Evolutionary conservation across 1,140 invertebrate species (phyloP), one percentile per base, ranked within the genome.

Genomic region (Drosophila quadrilineata): DNA sequence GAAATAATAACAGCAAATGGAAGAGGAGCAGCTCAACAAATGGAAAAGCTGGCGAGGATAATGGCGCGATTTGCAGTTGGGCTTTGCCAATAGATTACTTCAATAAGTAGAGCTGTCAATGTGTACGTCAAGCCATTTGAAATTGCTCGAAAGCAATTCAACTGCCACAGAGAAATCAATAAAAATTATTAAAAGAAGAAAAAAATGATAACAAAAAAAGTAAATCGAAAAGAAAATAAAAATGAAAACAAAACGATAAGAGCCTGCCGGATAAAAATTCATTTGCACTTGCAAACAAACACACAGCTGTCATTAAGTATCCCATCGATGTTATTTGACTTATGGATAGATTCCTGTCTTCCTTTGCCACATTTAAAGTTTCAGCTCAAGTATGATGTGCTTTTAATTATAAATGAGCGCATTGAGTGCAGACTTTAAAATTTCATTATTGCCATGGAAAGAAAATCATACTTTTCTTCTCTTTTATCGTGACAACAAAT

Each of bases 101-200:
- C 56, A 66, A 66, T 66, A 66, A 66, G 63, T 50, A 60, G 35
- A 53, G 56, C 63, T 66, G 63, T 66, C 63, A 60, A 60, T 66
- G 38, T 17, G 17, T 17, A 57, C 60, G 60, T 63, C 59, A 43
- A 64, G 35, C 28, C 26, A 58, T 29, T 57, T 29, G 17, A 64
- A 64, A 46, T 58, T 29, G 46, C 46, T 65, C 21, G 53, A 31
- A 58, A 65, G 62, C 62, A 59, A 65, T 59, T 57, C 45, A 66
- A 19, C 31, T 36, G 24, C 36, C 38, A 29, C 46, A 52, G 31
- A 36, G 46, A 52, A 66, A 66, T 45, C 56, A 64, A 48, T 46
- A 48, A 50, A 58, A 63, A 56, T 63, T 63, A 63, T 63, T 46
- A 40, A 60, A 52, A 60, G 46, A 50, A 63, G 36, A 56, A 21